Percentiles rank a stretch among this genome's conserved stretches.
Conservation (phyloP, 2,888 invertebrate species). For the Zhuqinia jingwanae region DNA sequence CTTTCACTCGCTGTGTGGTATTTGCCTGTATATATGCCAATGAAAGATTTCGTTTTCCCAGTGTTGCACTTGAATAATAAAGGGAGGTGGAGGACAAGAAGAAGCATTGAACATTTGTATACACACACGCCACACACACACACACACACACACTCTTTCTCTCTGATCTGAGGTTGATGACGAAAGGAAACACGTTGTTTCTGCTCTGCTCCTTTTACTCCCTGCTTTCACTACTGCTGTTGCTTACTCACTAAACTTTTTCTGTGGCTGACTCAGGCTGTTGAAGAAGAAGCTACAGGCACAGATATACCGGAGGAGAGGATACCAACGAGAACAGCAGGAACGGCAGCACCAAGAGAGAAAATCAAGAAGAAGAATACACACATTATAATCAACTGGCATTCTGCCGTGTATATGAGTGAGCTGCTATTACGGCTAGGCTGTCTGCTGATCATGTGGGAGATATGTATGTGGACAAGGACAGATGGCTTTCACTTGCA, state of each 20-base stretch:
- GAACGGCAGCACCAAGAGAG: not conserved
- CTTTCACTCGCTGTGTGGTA: not conserved
- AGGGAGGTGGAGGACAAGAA: not conserved
- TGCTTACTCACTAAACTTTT: constrained; percentile 47
- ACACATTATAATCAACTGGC: constrained; percentile 11
- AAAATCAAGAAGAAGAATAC: not conserved
- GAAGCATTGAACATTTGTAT: not conserved
- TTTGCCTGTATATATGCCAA: not conserved
- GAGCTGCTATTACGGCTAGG: not conserved
- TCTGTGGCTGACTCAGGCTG: constrained; percentile 33
- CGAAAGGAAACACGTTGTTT: constrained; percentile 5
- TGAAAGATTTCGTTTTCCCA: constrained; percentile 34
- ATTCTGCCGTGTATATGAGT: not conserved
- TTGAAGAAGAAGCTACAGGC: not conserved
- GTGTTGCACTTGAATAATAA: constrained; percentile 51
- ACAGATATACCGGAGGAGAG: not conserved
- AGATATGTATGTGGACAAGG: not conserved
- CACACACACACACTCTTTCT: no score
- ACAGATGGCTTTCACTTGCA: constrained; percentile 1
- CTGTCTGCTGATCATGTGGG: constrained; percentile 15
- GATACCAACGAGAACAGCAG: not conserved
- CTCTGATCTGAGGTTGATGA: not conserved
- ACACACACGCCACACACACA: no score
- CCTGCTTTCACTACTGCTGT: constrained; percentile 49
- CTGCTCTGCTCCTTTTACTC: constrained; percentile 8